Evolutionary conservation across 2,888 invertebrate species (phyloP).

Genomic region (Adineta ricciae): DNA sequence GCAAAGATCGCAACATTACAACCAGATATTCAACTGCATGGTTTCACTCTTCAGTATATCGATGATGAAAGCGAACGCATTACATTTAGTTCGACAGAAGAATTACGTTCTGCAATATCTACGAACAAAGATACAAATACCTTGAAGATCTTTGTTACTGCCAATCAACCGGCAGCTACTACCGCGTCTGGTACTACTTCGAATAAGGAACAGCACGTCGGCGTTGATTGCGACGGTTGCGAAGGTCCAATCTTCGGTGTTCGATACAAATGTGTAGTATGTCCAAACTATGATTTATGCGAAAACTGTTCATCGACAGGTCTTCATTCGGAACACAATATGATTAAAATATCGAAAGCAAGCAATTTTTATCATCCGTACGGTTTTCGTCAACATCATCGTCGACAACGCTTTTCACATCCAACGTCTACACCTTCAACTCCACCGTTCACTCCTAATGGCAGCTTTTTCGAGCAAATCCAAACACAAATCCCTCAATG

Average conservation of each 20-base stretch:
- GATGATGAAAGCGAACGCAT: conserved; percentile 20
- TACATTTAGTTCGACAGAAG: background rate
- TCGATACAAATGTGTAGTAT: background rate
- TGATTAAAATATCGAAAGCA: background rate
- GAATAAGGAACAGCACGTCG: background rate
- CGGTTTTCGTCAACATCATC: background rate
- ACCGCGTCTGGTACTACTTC: too few species aligned
- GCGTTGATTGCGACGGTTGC: background rate
- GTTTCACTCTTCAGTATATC: background rate
- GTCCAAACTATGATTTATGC: background rate
- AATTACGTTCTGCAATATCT: conserved; percentile 8
- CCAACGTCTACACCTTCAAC: too few species aligned
- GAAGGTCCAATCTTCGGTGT: background rate
- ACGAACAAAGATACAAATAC: background rate
- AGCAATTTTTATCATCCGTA: background rate
- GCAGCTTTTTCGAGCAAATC: background rate
- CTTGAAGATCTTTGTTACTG: background rate
- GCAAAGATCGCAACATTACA: background rate
- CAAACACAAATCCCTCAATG: conserved; percentile 18
- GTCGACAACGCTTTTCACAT: background rate
- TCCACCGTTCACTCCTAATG: background rate
- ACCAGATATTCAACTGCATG: conserved; percentile 6
- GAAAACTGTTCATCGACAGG: background rate
- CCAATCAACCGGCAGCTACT: background rate
- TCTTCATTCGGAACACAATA: conserved; percentile 6